Evolutionary conservation across 2,888 invertebrate genomes (phyloP).

Genomic region (Ctenicera cuprea): DNA sequence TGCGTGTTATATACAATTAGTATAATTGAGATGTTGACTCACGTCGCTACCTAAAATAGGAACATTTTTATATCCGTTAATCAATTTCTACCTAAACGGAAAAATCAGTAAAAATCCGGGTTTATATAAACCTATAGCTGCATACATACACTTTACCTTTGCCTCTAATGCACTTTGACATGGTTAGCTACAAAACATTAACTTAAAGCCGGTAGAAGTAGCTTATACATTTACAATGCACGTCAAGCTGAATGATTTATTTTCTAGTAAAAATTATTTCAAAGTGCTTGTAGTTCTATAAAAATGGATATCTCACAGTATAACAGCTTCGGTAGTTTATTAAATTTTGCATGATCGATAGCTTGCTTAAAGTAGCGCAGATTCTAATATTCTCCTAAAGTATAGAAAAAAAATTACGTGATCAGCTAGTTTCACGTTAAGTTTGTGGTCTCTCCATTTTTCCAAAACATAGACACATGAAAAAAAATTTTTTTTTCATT

Average conservation of each 20-base stretch:
- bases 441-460: no score
- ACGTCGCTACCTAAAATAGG: slow-evolving; percentile 1
- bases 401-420: not conserved
- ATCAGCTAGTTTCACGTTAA: no score
- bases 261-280: slow-evolving; percentile 45
- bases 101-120: not conserved
- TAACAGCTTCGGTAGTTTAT: slow-evolving; percentile 35
- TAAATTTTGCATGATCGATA: slow-evolving; percentile 47
- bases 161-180: slow-evolving; percentile 17
- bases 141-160: not conserved
- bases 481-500: no score
- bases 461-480: no score
- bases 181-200: slow-evolving; percentile 1
- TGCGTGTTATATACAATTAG: slow-evolving; percentile 35
- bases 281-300: slow-evolving; percentile 43
- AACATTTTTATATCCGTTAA: not conserved
- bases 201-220: slow-evolving; percentile 15
- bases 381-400: not conserved
- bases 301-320: slow-evolving; percentile 42
- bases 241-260: slow-evolving; percentile 48
- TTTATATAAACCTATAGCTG: not conserved
- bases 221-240: slow-evolving; percentile 47
- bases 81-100: not conserved
- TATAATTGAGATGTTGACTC: slow-evolving; percentile 36
- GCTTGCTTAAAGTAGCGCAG: slow-evolving; percentile 7